These are phyloP conservation scores for Ephestia elutella DNA, from an alignment of 1,140 invertebrate genomes.

Conservation along the genomic window DNA sequence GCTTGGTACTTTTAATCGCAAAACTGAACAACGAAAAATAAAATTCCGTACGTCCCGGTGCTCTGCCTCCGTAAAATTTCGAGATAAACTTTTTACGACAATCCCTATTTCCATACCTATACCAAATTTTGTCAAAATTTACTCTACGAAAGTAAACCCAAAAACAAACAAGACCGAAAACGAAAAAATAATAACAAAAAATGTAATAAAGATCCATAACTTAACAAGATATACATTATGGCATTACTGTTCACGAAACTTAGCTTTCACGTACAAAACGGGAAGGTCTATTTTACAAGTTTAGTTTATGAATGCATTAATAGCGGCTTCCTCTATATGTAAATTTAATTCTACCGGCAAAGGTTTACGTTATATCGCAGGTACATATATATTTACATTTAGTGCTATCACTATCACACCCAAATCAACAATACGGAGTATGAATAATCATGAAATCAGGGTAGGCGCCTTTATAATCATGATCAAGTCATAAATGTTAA, in stretches of 20 bases:
- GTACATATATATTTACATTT: constrained; percentile 6
- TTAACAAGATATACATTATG: not conserved
- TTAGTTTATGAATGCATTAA: constrained; percentile 10
- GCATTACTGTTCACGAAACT: not conserved
- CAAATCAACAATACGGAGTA: constrained; percentile 8
- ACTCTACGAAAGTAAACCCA: no score
- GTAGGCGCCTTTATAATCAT: not conserved
- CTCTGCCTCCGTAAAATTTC: no score
- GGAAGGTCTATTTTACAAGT: not conserved
- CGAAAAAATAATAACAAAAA: not conserved
- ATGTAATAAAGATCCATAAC: not conserved
- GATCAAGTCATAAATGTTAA: not conserved
- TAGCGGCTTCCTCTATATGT: constrained; percentile 6
- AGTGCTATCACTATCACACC: constrained; percentile 4
- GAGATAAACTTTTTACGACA: no score
- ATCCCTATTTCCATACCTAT: no score
- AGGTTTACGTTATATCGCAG: constrained; percentile 6
- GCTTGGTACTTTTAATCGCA: no score
- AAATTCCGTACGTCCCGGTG: no score
- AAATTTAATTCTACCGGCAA: constrained; percentile 7
- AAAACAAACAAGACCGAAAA: no score
- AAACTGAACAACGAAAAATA: no score
- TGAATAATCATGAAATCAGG: constrained; percentile 7
- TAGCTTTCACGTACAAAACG: not conserved
- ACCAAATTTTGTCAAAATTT: no score